phyloP scores from a whole-genome alignment of 2,888 invertebrate genomes.

The Drosophila suboccidentalis region DNA sequence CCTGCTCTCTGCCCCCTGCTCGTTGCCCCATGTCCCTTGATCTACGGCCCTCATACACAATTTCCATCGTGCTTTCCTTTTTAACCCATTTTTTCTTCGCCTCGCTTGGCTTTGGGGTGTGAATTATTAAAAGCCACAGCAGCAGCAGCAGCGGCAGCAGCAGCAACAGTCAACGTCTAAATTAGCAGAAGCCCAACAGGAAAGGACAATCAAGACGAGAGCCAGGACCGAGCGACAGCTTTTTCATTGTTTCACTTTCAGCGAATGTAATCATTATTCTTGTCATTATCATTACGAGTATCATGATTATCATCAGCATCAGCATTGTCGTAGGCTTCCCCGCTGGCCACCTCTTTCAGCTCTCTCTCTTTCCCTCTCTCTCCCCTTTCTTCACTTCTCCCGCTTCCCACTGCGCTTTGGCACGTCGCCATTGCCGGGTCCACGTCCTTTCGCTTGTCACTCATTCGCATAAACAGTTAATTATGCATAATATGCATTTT shows the following conservation, averaged over 20 bases:
- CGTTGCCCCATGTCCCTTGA: neutral
- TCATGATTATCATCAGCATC: conserved; percentile 46
- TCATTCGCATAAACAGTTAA: conserved; percentile 82
- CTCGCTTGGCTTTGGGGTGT: conserved; percentile 65
- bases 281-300: conserved; percentile 41
- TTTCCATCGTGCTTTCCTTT: conserved; percentile 49
- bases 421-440: conserved; percentile 45
- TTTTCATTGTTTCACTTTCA: conserved; percentile 77
- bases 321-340: conserved; percentile 58
- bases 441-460: conserved; percentile 78
- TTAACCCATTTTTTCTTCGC: conserved; percentile 68
- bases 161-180: conserved; percentile 61
- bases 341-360: neutral
- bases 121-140: conserved; percentile 78
- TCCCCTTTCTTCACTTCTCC: neutral
- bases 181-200: conserved; percentile 63
- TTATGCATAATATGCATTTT: conserved; percentile 84
- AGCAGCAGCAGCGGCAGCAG: conserved; percentile 16
- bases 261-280: conserved; percentile 62
- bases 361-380: neutral
- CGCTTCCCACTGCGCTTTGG: conserved; percentile 27
- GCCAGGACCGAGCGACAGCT: conserved; percentile 28
- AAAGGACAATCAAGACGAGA: conserved; percentile 33
- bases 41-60: conserved; percentile 26
- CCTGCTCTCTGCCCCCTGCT: conserved; percentile 3